Evolutionary conservation across 1,140 invertebrate genomes (phyloP), one percentile per base, ranked within the genome.

Genomic region (Rhagoletis pomonella): DNA sequence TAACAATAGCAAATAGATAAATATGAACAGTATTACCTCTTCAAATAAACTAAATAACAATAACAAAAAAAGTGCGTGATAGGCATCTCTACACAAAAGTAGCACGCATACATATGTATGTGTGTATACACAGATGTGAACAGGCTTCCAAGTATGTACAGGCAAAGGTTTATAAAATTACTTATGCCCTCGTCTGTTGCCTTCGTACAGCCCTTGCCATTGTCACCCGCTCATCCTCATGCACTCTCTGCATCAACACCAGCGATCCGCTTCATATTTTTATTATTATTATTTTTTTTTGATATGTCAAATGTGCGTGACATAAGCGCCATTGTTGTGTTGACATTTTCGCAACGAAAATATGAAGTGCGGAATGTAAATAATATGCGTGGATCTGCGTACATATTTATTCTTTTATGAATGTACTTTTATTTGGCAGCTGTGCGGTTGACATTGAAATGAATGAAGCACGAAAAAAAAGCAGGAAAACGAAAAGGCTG

Each of bases 281-380:
- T 29, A 29, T 29, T 29, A 0, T 29, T 29, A 29, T 29, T 29
- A 19, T 29, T 29, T 29, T 29, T 29, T 17, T 81, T 10, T 50
- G 73, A 81, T 81, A 55, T 81, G 73, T 81, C 73, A 55, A 19
- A 19, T 55, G 47, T 55, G n/a, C 29, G 17, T 81, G 73, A 81
- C 73, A 81, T 81, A 81, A 81, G 73, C 73, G 73, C 73, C 73
- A 81, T 81, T 81, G 73, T 81, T 81, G 73, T 81, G 47, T 81
- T 81, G 73, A 81, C 73, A 81, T 81, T 81, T 81, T 81, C 17
- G 73, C 73, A 81, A 55, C 10, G 73, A 81, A 81, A 81, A 55
- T 81, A 81, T 58, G 73, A 81, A 50, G 47, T 55, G 47, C 29
- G 50, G n/a, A 58, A 81, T 81, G 73, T 81, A 81, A 81, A 81